phyloP scores from a whole-genome alignment of 2,113 vertebrate species.

The Myiozetetes cayanensis region DNA sequence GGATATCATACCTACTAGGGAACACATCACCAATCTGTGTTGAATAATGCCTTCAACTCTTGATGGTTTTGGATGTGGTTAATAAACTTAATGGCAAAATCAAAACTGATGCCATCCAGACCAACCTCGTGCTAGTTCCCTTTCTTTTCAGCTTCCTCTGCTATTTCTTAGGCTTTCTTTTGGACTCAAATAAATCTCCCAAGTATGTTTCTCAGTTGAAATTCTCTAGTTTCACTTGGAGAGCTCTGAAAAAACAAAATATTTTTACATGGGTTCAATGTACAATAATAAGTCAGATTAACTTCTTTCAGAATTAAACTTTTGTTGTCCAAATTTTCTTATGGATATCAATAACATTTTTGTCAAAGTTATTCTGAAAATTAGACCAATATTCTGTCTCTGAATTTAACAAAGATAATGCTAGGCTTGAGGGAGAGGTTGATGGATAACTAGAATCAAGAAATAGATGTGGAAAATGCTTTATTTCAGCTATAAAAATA shows the following conservation, averaged over 20 bases:
- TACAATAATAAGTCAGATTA: not conserved
- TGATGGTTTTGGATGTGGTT: not conserved
- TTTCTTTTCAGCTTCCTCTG: not conserved
- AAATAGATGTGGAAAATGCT: not conserved
- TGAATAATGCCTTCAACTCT: not conserved
- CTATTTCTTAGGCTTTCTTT: not conserved
- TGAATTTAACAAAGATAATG: not conserved
- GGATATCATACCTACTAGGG: not conserved
- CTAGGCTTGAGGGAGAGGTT: not conserved
- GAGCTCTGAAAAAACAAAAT: not conserved
- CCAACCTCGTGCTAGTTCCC: not conserved
- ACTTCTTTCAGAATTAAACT: not conserved
- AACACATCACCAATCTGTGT: not conserved
- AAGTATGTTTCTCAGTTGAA: not conserved
- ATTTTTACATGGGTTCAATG: not conserved
- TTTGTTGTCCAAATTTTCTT: not conserved
- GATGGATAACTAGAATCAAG: not conserved
- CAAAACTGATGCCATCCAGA: conserved; percentile 2
- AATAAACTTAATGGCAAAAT: not conserved
- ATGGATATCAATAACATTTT: not conserved
- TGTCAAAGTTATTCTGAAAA: not conserved
- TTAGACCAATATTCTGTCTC: not conserved
- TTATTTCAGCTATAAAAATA: not conserved
- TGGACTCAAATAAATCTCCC: not conserved
- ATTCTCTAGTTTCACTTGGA: not conserved